These are phyloP conservation scores for Cephus runcator DNA, from an alignment of 2,888 invertebrate species.

Conservation along the genomic window DNA sequence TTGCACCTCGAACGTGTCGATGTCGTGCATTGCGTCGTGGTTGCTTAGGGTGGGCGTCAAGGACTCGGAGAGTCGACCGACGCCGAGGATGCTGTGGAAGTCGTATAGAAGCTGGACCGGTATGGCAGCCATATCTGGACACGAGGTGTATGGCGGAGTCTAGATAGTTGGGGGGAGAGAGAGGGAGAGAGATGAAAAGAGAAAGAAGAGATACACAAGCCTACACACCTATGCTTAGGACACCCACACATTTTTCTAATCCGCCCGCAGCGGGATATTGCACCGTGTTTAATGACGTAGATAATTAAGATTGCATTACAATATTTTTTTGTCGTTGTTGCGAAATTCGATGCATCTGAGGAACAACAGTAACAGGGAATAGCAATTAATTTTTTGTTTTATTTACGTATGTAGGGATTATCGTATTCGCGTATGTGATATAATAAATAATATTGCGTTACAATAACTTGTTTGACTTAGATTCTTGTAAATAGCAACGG, in stretches of 20 bases:
- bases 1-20: not conserved
- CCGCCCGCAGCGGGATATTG: not conserved
- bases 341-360: too few species aligned
- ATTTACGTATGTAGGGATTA: too few species aligned
- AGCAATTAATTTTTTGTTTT: too few species aligned
- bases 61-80: conserved; percentile 43
- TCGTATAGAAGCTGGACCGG: conserved; percentile 40
- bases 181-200: too few species aligned
- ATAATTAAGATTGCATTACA: not conserved
- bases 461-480: too few species aligned
- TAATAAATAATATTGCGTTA: too few species aligned
- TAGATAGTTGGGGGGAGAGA: not conserved
- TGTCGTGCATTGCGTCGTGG: not conserved
- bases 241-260: not conserved
- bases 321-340: not conserved
- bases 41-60: conserved; percentile 54
- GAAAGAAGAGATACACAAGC: not conserved
- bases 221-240: not conserved
- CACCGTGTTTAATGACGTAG: not conserved
- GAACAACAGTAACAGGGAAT: not conserved
- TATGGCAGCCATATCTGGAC: conserved; percentile 56
- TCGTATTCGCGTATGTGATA: too few species aligned
- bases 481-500: too few species aligned
- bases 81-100: conserved; percentile 24
- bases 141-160: conserved; percentile 7